Percentiles rank a stretch among this genome's conserved stretches.
These are phyloP conservation scores for Dinomys branickii DNA, from an alignment of 2,113 vertebrate species.

Conservation along the genomic window DNA sequence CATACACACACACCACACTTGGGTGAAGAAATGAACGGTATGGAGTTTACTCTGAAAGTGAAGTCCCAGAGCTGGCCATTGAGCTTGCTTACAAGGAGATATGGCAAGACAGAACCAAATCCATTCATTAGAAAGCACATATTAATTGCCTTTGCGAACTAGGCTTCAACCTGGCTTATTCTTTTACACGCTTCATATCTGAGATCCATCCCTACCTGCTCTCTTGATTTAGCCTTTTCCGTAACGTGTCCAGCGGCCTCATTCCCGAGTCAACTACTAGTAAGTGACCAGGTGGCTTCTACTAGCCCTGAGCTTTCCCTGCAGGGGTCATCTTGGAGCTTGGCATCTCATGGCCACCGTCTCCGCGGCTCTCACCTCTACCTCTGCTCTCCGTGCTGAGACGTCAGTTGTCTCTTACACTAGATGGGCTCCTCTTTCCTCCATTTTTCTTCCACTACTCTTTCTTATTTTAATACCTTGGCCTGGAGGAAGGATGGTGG, in stretches of 20 bases:
- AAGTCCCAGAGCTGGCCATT: neutral
- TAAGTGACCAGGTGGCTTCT: neutral
- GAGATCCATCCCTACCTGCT: neutral
- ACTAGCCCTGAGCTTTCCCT: neutral
- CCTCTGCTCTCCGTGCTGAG: neutral
- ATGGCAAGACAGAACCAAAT: neutral
- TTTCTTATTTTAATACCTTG: neutral
- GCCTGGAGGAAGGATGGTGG: neutral
- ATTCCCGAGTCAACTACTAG: neutral
- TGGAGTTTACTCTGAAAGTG: neutral
- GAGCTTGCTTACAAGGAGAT: neutral
- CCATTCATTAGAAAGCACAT: neutral
- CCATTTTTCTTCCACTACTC: neutral
- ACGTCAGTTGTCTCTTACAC: neutral
- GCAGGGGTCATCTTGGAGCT: too few relatives aligned
- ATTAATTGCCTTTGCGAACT: neutral
- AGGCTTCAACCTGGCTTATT: neutral
- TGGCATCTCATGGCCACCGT: rapidly evolving
- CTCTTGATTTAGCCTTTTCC: neutral
- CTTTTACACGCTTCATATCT: too few relatives aligned
- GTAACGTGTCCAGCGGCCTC: neutral
- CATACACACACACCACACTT: neutral
- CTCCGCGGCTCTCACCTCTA: rapidly evolving
- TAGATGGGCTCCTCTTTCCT: neutral
- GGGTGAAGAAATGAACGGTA: neutral